Conservation (phyloP, 2,888 invertebrate genomes). For the Leptogaster cylindrica region DNA sequence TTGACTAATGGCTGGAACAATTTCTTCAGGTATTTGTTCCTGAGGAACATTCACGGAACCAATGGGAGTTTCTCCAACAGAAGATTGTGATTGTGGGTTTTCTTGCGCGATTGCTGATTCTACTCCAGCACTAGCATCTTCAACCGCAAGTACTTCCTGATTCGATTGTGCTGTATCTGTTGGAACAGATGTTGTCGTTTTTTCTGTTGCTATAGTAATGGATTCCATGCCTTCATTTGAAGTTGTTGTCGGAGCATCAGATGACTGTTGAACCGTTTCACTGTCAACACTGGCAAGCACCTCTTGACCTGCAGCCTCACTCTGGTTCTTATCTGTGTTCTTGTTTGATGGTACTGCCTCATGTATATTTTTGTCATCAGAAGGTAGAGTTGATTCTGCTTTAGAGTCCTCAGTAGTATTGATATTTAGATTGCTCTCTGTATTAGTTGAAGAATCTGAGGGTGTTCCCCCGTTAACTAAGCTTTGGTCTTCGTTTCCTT, state of each 20-base stretch:
- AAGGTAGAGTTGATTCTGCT: conserved; percentile 10
- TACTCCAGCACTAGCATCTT: too few species aligned
- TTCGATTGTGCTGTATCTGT: too few species aligned
- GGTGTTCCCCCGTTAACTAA: background rate
- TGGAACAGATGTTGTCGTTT: too few species aligned
- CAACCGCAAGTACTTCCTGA: too few species aligned
- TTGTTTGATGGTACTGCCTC: too few species aligned
- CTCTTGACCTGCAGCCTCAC: background rate
- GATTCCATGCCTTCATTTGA: background rate
- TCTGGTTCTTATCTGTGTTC: background rate
- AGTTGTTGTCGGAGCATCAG: background rate
- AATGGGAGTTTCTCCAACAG: too few species aligned
- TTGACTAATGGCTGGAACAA: too few species aligned
- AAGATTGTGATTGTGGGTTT: too few species aligned
- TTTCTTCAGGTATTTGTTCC: too few species aligned
- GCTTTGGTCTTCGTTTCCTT: background rate
- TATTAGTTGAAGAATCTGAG: background rate
- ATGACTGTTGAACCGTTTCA: background rate
- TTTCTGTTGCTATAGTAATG: background rate
- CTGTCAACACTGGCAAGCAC: background rate
- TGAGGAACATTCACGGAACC: too few species aligned
- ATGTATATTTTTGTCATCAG: conserved; percentile 10
- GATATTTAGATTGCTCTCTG: background rate
- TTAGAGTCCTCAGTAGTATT: background rate
- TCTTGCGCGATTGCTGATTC: too few species aligned